A percentile compares a stretch with the other conserved stretches of the same genome.
phyloP scores from a whole-genome alignment of 2,113 vertebrate genomes.

The Rhegmatorhina hoffmannsi region DNA sequence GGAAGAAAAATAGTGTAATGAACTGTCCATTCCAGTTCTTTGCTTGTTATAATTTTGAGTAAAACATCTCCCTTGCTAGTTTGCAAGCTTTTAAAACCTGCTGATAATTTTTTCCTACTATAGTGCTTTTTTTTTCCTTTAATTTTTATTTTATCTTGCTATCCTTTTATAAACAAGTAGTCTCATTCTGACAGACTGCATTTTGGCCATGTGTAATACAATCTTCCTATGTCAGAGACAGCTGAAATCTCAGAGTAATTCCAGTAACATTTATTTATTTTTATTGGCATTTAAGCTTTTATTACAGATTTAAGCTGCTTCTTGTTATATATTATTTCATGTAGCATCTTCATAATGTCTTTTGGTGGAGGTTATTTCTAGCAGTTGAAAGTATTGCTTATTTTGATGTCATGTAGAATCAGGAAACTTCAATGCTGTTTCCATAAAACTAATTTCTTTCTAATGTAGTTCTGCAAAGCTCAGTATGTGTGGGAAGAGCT shows the following conservation, averaged over 20 bases:
- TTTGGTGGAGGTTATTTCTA: neutral
- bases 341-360: neutral
- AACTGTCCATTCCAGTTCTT: neutral
- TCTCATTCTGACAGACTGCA: neutral
- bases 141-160: neutral
- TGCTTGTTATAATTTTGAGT: neutral
- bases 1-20: neutral
- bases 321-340: neutral
- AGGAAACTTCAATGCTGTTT: neutral
- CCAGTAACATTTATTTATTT: neutral
- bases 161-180: neutral
- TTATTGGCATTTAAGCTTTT: neutral
- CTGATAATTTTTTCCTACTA: neutral
- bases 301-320: neutral
- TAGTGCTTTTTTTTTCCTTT: neutral
- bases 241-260: neutral
- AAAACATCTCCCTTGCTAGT: neutral
- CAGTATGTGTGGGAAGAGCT: slow-evolving; percentile 24
- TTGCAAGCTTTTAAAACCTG: neutral
- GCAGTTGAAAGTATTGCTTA: neutral
- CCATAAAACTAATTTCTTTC: slow-evolving; percentile 4
- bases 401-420: neutral
- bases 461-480: neutral
- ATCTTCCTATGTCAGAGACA: neutral
- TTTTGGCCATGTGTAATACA: neutral